These are phyloP conservation scores for Spinus olivaceus DNA, from an alignment of 2,797 vertebrate genomes.

Conservation along the genomic window DNA sequence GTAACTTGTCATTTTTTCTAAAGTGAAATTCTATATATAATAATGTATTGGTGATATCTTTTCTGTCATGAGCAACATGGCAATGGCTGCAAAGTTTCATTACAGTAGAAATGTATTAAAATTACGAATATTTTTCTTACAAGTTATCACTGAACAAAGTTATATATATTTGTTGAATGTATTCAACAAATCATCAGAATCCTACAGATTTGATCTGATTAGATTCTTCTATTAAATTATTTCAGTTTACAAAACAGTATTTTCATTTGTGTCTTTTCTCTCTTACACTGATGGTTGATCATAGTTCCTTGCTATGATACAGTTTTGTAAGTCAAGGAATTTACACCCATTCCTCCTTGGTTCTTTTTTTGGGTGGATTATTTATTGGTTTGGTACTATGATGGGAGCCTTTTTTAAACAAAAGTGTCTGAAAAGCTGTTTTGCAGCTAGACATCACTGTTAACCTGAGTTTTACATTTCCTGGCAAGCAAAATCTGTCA, in stretches of 20 bases:
- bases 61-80: not conserved
- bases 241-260: not conserved
- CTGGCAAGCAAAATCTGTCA: not conserved
- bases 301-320: not conserved
- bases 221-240: conserved; percentile 13
- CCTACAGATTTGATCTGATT: not conserved
- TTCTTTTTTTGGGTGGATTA: not conserved
- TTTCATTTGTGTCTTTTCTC: not conserved
- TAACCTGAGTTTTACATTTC: not conserved
- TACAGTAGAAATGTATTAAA: not conserved
- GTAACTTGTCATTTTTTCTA: not conserved
- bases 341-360: not conserved
- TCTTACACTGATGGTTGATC: not conserved
- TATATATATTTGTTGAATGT: not conserved
- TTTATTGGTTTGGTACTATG: not conserved
- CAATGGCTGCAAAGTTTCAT: not conserved
- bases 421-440: not conserved
- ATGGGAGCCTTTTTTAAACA: not conserved
- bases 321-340: not conserved
- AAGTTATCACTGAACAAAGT: not conserved
- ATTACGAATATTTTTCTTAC: not conserved
- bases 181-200: not conserved
- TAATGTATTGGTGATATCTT: not conserved
- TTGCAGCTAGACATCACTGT: not conserved
- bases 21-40: not conserved